phyloP scores from a whole-genome alignment of 2,113 vertebrate genomes.

The Semicossyphus pulcher region DNA sequence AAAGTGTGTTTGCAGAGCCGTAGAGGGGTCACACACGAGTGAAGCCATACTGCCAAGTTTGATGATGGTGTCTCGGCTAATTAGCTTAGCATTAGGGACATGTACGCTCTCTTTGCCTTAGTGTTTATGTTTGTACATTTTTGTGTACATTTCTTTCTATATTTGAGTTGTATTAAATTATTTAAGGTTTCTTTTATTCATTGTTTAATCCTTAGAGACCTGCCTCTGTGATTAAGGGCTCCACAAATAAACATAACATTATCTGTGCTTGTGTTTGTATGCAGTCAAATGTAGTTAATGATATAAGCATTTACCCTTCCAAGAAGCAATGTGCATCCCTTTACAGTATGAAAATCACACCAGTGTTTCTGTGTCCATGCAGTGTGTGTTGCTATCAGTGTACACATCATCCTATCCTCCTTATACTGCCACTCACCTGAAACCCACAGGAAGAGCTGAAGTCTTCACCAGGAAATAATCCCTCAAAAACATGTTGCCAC shows the following conservation, averaged over 20 bases:
- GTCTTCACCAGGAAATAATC: constrained; percentile 42
- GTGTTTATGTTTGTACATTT: not conserved
- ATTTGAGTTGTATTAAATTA: not conserved
- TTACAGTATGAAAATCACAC: not conserved
- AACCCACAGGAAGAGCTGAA: constrained; percentile 16
- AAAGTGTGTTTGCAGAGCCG: not conserved
- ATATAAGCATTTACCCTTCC: not conserved
- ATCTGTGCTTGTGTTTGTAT: constrained; percentile 6
- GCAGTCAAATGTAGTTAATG: not conserved
- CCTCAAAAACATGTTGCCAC: constrained; percentile 29
- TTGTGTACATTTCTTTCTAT: not conserved
- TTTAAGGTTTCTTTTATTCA: not conserved
- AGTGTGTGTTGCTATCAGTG: not conserved
- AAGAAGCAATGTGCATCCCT: not conserved
- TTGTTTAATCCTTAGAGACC: constrained; percentile 1
- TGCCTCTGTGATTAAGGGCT: not conserved
- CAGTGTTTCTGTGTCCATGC: not conserved
- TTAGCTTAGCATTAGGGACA: too few species aligned
- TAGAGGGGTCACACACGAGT: not conserved
- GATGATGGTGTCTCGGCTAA: not conserved
- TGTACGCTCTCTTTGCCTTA: not conserved
- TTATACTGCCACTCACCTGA: constrained; percentile 45
- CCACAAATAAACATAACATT: constrained; percentile 12
- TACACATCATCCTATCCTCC: constrained; percentile 3
- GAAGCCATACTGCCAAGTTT: not conserved